Evolutionary conservation across 2,888 invertebrate species (phyloP).

Genomic region (Drosophila peninsularis): DNA sequence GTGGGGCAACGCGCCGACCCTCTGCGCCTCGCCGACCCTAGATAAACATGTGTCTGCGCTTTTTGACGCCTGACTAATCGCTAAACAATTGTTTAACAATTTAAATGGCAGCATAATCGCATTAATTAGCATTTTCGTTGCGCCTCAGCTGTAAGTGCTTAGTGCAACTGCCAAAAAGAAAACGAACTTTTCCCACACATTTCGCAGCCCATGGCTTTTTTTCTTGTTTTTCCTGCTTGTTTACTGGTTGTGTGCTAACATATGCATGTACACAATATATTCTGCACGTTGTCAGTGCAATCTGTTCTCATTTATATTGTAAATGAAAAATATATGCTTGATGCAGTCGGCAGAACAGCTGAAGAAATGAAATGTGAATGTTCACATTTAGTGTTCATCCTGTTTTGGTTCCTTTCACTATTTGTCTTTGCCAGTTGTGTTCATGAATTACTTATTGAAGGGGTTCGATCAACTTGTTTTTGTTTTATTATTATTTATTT

Average conservation of each 20-base stretch:
- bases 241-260: slow-evolving; percentile 7
- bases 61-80: slow-evolving; percentile 73
- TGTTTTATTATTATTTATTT: too few relatives aligned
- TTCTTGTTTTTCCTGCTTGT: slow-evolving; percentile 6
- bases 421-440: background rate
- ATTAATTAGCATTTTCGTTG: slow-evolving; percentile 78
- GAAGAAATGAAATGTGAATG: slow-evolving; percentile 16
- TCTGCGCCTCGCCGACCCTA: background rate
- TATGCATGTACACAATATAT: slow-evolving; percentile 4
- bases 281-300: background rate
- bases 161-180: slow-evolving; percentile 40
- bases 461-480: slow-evolving; percentile 27
- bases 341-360: slow-evolving; percentile 26
- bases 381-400: slow-evolving; percentile 3
- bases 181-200: slow-evolving; percentile 23
- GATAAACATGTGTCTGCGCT: slow-evolving; percentile 23
- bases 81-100: slow-evolving; percentile 80
- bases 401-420: slow-evolving; percentile 1
- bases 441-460: slow-evolving; percentile 1
- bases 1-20: slow-evolving; percentile 21
- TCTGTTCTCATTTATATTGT: slow-evolving; percentile 19
- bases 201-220: slow-evolving; percentile 16
- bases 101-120: slow-evolving; percentile 76
- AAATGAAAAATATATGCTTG: slow-evolving; percentile 8
- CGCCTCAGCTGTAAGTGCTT: slow-evolving; percentile 46